Conservation (phyloP, 2,113 vertebrate species). For the Caretta caretta region DNA sequence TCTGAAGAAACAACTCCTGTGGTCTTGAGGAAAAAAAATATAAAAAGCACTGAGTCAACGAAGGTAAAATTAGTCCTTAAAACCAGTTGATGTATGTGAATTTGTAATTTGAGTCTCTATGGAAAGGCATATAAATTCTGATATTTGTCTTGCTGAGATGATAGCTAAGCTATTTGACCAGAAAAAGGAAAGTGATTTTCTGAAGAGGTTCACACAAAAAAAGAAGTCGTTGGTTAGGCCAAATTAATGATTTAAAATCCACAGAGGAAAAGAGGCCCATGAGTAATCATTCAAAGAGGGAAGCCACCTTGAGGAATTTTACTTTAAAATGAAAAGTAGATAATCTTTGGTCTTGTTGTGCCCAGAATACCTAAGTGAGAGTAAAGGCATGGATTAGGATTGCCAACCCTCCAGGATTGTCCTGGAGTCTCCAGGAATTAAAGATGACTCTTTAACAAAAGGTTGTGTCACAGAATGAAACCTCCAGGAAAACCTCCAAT, state of each 20-base stretch:
- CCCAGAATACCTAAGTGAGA: neutral
- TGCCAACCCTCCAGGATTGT: too few species aligned
- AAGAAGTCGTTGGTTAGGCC: neutral
- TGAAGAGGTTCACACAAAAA: neutral
- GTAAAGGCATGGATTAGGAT: neutral
- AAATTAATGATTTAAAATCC: neutral
- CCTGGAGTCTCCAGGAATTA: too few species aligned
- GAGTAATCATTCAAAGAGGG: neutral
- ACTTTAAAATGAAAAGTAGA: neutral
- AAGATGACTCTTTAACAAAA: too few species aligned
- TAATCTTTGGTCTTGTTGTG: neutral
- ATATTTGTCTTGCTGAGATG: neutral
- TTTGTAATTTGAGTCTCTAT: neutral
- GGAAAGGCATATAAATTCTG: neutral
- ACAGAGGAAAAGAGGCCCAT: neutral
- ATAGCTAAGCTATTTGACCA: neutral
- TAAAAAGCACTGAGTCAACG: neutral
- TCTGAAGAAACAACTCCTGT: neutral
- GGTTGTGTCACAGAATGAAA: too few species aligned
- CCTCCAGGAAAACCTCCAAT: too few species aligned
- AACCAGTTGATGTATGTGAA: neutral
- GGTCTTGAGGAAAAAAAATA: neutral
- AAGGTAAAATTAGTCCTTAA: neutral
- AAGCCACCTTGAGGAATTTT: neutral
- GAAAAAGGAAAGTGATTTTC: neutral